A percentile compares a stretch with the other conserved stretches of the same genome.
These are phyloP conservation scores for Pemphigus obesinymphae DNA, from an alignment of 1,140 invertebrate species.

Conservation along the genomic window DNA sequence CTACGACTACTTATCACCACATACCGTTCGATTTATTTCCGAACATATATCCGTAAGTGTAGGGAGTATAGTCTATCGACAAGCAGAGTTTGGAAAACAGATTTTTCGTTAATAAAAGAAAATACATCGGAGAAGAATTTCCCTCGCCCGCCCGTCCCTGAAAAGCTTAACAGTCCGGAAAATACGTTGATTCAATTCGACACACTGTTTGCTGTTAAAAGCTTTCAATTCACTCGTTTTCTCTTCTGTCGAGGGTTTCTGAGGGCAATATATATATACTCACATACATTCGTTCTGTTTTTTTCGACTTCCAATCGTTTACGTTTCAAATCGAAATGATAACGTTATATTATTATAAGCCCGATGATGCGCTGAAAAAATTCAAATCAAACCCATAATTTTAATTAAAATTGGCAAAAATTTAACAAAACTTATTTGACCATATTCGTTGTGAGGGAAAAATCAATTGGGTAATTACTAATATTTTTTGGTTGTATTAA, in stretches of 20 bases:
- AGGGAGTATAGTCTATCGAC: neutral
- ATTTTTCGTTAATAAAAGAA: conserved; percentile 24
- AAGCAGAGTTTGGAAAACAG: neutral
- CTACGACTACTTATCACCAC: no score
- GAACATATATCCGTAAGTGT: neutral
- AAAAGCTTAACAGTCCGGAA: conserved; percentile 20
- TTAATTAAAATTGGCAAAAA: neutral
- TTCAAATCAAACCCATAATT: neutral
- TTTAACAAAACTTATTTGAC: no score
- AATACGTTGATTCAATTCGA: conserved; percentile 26
- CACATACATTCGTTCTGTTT: neutral
- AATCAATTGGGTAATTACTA: no score
- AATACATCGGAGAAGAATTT: neutral
- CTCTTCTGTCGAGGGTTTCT: neutral
- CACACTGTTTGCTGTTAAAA: conserved; percentile 31
- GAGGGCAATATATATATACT: neutral
- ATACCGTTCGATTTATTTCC: neutral
- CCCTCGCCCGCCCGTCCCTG: neutral
- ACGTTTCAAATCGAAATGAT: neutral
- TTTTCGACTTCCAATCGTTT: neutral
- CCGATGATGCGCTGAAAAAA: neutral
- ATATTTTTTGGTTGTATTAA: no score
- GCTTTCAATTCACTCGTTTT: conserved; percentile 12
- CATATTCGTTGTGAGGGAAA: no score
- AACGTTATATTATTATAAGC: neutral